Percentiles rank a stretch among this genome's conserved stretches.
Evolutionary conservation across 2,888 invertebrate genomes (phyloP).

Genomic region (Carpatolechia fugitivella): DNA sequence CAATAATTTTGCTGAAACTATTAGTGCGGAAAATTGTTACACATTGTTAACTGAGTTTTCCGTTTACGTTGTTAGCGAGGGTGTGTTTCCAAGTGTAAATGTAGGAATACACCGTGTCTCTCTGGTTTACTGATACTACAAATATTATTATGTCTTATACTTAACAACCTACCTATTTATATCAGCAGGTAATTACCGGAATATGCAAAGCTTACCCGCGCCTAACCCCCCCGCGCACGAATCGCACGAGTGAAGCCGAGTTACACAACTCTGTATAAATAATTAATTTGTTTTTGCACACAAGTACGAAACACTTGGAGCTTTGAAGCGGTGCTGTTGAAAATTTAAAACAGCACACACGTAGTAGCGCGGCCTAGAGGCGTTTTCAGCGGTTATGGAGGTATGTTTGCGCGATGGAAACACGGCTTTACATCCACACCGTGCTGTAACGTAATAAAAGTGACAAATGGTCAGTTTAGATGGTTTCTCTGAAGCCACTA

Average conservation of each 20-base stretch:
- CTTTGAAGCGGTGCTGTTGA: constrained; percentile 45
- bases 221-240: not conserved
- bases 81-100: constrained; percentile 4
- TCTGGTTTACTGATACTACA: not conserved
- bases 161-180: not conserved
- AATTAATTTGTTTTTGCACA: constrained; percentile 68
- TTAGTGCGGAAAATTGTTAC: constrained; percentile 4
- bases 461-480: constrained; percentile 9
- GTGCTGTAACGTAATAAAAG: constrained; percentile 13
- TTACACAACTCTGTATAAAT: constrained; percentile 40
- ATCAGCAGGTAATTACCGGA: constrained; percentile 9
- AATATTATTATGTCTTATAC: not conserved
- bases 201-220: constrained; percentile 13
- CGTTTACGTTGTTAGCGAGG: not conserved
- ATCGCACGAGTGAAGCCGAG: constrained; percentile 1
- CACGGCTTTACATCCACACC: constrained; percentile 10
- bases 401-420: constrained; percentile 31
- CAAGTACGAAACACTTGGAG: constrained; percentile 43
- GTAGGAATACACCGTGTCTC: not conserved
- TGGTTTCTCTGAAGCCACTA: constrained; percentile 1
- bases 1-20: not conserved
- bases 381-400: constrained; percentile 44
- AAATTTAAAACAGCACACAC: constrained; percentile 55
- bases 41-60: constrained; percentile 1
- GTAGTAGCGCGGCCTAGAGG: constrained; percentile 32